Evolutionary conservation across 1,140 invertebrate species (phyloP), one percentile per base, ranked within the genome.

Genomic region (Brachionus manjavacas): DNA sequence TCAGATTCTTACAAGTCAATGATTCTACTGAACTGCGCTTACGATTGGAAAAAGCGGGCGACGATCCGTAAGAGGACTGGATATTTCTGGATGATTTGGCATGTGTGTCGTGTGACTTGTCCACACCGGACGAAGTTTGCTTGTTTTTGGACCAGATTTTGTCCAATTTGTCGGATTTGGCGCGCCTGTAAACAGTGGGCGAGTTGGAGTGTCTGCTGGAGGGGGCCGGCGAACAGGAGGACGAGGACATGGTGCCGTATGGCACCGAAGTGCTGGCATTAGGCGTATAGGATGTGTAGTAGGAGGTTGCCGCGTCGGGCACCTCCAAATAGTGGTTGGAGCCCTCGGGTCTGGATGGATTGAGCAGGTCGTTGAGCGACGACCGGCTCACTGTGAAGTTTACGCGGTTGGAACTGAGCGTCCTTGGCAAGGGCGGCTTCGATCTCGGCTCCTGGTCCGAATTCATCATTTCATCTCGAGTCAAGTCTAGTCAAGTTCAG

Each of bases 401-500:
- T 23, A 49, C 43, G 23, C 72, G 39, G 46, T 46, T 76, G 41
- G 43, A 76, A 43, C 72, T 49, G 11, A 49, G 46, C 12, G 68
- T 72, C 31, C 68, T 16, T 23, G 72, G 72, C 31, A 76, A 49
- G 4, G 72, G 72, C 11, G 72, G 72, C 43, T 76, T 76, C 9
- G 68, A 49, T 49, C 46, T 76, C 43, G 72, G 41, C 20, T 76
- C 43, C 25, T 25, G 39, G 39, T 76, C 43, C 72, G 72, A n/a
- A 72, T 72, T 72, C 68, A 72, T 72, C 16, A 16, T 41, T 43
- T 74, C 70, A 74, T 74, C 43, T 74, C 70, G 2, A 74, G 41
- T 46, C 28, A 76, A 76, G 72, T 76, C 72, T 76, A 76, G 72
- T 76, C 72, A 76, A 72, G 35, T 72, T 72, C 31, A 72, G 35